phyloP scores from a whole-genome alignment of 2,797 vertebrate species.

The Poeciliopsis infans region DNA sequence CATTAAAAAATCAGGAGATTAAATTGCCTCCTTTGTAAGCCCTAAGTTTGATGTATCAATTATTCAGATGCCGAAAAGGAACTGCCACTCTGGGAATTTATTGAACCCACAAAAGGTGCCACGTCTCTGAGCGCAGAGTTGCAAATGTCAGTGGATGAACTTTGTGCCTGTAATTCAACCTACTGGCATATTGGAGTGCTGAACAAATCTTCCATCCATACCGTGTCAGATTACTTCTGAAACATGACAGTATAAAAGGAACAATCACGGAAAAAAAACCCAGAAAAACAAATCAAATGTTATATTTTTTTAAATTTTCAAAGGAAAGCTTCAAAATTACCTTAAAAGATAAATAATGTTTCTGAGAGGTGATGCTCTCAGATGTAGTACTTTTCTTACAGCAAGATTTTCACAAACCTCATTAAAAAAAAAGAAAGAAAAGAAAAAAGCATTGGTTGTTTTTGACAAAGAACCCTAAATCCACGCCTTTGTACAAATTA shows the following conservation, averaged over 20 bases:
- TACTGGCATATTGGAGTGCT: constrained; percentile 27
- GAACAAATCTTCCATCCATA: constrained; percentile 32
- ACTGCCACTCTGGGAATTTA: constrained; percentile 71
- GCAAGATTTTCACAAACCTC: not conserved
- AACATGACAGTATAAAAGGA: not conserved
- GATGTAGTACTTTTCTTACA: not conserved
- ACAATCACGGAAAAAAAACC: not conserved
- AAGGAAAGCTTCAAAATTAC: not conserved
- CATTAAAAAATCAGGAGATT: constrained; percentile 81
- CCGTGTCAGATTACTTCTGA: not conserved
- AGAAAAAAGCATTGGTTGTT: not conserved
- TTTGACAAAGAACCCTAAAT: not conserved
- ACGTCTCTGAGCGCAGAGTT: constrained; percentile 63
- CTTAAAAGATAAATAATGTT: not conserved
- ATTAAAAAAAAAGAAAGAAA: not conserved
- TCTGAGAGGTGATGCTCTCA: not conserved
- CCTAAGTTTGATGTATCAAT: constrained; percentile 80
- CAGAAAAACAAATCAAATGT: not conserved
- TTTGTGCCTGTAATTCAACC: constrained; percentile 37
- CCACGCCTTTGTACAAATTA: not conserved
- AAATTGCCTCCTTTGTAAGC: constrained; percentile 80
- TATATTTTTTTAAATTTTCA: not conserved
- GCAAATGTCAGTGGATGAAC: constrained; percentile 58
- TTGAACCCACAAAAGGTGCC: constrained; percentile 70
- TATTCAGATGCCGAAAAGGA: constrained; percentile 78